These are phyloP conservation scores for Thumatha senex DNA, from an alignment of 2,888 invertebrate genomes.

Conservation along the genomic window DNA sequence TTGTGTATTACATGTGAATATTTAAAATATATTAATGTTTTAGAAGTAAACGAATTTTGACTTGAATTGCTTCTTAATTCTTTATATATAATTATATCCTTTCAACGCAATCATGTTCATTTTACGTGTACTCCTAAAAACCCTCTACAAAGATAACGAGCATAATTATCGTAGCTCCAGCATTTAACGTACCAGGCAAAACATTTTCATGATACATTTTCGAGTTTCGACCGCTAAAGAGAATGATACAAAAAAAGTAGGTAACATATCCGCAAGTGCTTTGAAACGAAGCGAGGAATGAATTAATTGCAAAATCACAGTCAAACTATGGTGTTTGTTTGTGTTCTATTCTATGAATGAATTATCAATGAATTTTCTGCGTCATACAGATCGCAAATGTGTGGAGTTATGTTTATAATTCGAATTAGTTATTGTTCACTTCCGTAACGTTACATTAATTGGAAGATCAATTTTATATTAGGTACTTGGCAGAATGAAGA, in stretches of 20 bases:
- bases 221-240: constrained; percentile 7
- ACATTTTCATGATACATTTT: constrained; percentile 4
- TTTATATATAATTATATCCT: neutral
- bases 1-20: too few relatives aligned
- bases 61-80: neutral
- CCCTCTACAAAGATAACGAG: constrained; percentile 4
- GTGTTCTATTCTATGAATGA: constrained; percentile 16
- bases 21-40: too few relatives aligned
- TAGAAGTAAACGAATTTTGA: too few relatives aligned
- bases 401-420: neutral
- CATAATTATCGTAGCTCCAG: constrained; percentile 6
- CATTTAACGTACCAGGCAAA: constrained; percentile 1
- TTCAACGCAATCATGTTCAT: neutral
- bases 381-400: neutral
- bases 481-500: too few relatives aligned
- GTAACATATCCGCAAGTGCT: constrained; percentile 2
- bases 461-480: too few relatives aligned
- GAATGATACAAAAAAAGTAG: constrained; percentile 3
- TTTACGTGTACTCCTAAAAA: too few relatives aligned
- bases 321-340: constrained; percentile 13
- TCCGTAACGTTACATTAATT: neutral
- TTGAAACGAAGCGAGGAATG: constrained; percentile 8
- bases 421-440: neutral
- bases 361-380: constrained; percentile 17
- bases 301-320: constrained; percentile 18